Base-by-base conservation (phyloP, 2,888 invertebrate species). In the Bugula neritina region DNA sequence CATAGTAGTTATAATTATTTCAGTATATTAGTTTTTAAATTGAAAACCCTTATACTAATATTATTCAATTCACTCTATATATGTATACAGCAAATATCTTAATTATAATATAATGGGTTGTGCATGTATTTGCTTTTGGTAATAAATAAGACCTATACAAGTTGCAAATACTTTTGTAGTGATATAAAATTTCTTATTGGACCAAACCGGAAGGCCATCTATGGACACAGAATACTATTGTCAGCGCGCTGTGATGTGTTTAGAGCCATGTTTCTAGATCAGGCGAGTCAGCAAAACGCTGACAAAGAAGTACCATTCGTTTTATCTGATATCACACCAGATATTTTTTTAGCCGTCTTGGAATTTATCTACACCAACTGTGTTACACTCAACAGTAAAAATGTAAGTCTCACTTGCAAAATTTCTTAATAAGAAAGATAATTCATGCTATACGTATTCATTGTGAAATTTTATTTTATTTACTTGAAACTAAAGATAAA, bases 331-430 rank as follows among this genome's bases (percentile, higher is more conserved):
- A 80, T 81, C 75, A 77, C 78, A 27, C 77, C 79, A 23, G 81
- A 81, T 34, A 78, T 82, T 25, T 82, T 82, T 72, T 69, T 79
- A 25, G 77, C 82, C 23, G 77, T 82, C 78, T 69, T 82, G 72
- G 82, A 82, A 72, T 82, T 79, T 72, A 79, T 82, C 70, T 82
- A 82, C 75, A 81, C 82, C 71, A 82, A 82, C 73, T 78, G 80
- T 77, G 81, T 80, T 70, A 80, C 80, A 31, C 76, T 82, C 1
- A 79, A 77, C 43, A 75, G 77, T 58, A 81, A 81, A 76, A 81
- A 77, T 71, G 82, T 81, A 74, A 79, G 80, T 77, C 52, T 43
- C 43, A n/a, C n/a, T n/a, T n/a, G n/a, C n/a, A n/a, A n/a, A n/a
- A n/a, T n/a, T n/a, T n/a, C n/a, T n/a, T n/a, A n/a, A n/a, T n/a